Evolutionary conservation across 92 coral and sea anemone species (phyloP), one percentile per base, ranked within the genome.

Genomic region (Phenganax stokvisi): DNA sequence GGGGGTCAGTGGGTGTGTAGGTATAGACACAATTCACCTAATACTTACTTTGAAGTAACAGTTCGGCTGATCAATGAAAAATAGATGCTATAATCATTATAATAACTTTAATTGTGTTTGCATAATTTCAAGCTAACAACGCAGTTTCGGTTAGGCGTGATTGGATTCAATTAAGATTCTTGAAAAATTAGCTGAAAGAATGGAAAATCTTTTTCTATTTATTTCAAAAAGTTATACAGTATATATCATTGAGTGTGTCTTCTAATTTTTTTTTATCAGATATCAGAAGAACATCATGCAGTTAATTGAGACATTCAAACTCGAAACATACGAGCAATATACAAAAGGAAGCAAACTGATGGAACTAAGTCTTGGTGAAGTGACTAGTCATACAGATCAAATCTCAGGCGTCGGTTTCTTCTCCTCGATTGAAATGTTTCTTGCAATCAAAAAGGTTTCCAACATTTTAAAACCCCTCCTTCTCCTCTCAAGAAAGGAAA

Each of bases 1-100:
- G 98, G 98, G 16, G 98, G 98, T 17, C 98, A 91, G 73, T 93
- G 97, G 97, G 89, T 93, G 54, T 86, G 90, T 62, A 87, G 91
- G 98, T 92, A 65, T 13, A 53, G 80, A 9, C 52, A 75, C 25
- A 20, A 20, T 20, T 20, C 25, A 20, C 25, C 25, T 20, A 20
- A 20, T 20, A 20, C 25, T 20, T 20, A 20, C 25, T 20, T 20
- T 20, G 25, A 20, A 20, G 25, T 20, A 20, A 20, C 25, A 20
- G 25, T 20, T 20, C 25, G 25, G 25, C 25, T 20, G 25, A 20
- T 20, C 25, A 20, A 20, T 20, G 25, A 20, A 20, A 20, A 20
- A 20, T 20, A 20, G 25, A 20, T 20, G 25, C 25, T 20, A 20
- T 20, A 20, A 20, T 20, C 25, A 20, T 20, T 20, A 20, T 20